A percentile compares a stretch with the other conserved stretches of the same genome.
These are phyloP conservation scores for Sturnus vulgaris DNA, from an alignment of 2,113 vertebrate species.

Conservation along the genomic window DNA sequence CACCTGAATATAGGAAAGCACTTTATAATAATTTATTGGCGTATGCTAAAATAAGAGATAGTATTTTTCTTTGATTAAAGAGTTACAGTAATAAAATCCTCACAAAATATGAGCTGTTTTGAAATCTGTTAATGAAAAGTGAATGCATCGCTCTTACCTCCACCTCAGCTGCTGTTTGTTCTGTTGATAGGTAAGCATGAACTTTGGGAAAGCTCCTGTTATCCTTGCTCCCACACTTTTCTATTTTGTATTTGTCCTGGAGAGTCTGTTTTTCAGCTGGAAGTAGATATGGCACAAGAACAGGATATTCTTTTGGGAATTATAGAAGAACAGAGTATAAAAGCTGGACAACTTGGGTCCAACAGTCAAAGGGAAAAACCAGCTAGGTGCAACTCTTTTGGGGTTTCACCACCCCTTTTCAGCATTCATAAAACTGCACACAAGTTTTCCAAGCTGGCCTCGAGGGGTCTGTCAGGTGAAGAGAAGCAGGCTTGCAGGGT, in stretches of 20 bases:
- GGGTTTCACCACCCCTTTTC: neutral
- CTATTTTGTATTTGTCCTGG: neutral
- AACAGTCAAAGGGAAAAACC: neutral
- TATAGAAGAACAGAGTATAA: neutral
- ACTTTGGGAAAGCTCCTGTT: neutral
- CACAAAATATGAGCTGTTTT: neutral
- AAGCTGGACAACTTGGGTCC: neutral
- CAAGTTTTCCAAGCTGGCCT: neutral
- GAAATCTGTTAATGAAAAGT: neutral
- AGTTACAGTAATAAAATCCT: neutral
- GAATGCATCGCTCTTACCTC: neutral
- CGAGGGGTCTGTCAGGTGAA: neutral
- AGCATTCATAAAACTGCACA: neutral
- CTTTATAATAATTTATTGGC: neutral
- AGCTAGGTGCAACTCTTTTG: neutral
- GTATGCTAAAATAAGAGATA: neutral
- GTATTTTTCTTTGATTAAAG: neutral
- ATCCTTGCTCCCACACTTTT: neutral
- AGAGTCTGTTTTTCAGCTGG: neutral
- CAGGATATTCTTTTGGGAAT: neutral
- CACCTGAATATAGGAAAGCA: neutral
- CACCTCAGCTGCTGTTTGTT: neutral
- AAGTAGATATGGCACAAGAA: neutral
- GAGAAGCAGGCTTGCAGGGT: neutral
- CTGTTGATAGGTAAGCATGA: neutral